Evolutionary conservation across 2,113 vertebrate genomes (phyloP), one percentile per base, ranked within the genome.

Genomic region (Oostethus manadensis): DNA sequence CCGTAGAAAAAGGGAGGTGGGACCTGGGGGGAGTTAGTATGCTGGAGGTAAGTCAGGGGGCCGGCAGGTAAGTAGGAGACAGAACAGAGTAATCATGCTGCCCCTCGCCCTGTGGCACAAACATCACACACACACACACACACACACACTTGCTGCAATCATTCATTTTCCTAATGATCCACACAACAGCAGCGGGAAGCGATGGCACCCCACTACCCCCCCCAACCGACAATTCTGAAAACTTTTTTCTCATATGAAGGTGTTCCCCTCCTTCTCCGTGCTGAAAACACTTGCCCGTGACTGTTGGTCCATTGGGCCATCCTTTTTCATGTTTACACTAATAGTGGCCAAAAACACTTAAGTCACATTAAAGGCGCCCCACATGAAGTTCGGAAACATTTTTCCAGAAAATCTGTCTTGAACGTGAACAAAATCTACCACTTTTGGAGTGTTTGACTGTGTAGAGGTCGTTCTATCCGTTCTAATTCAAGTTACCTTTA

Each of bases 141-240:
- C 20, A 66, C 40, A 60, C 51, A n/a, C 0, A 56, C 18, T 14
- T 48, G n/a, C 61, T 73, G 65, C 69, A 63, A 78, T 83, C 73
- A 42, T 84, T 86, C 80, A 85, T 86, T 84, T 86, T 85, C 84
- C 78, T 86, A 88, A 88, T 88, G 86, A 88, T 84, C 67, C 63
- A n/a, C 62, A 73, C 60, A 81, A 73, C 73, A 80, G 71, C 70
- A 75, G 38, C 38, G 38, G 70, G 80, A 81, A 69, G 73, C 76
- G 4, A 40, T 8, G 51, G 33, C 29, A 13, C 14, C 4, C 10
- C 8, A 1, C 8, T 33, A 2, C 10, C 20, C 8, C 11, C 8
- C n/a, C 26, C 51, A 11, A 26, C 10, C 16, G 26, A 53, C 26
- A 38, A 54, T 38, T 14, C 33, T n/a, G 51, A 1, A 29, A 54